Evolutionary conservation across 1,140 invertebrate genomes (phyloP).

Genomic region (Cyclargus thomasi): DNA sequence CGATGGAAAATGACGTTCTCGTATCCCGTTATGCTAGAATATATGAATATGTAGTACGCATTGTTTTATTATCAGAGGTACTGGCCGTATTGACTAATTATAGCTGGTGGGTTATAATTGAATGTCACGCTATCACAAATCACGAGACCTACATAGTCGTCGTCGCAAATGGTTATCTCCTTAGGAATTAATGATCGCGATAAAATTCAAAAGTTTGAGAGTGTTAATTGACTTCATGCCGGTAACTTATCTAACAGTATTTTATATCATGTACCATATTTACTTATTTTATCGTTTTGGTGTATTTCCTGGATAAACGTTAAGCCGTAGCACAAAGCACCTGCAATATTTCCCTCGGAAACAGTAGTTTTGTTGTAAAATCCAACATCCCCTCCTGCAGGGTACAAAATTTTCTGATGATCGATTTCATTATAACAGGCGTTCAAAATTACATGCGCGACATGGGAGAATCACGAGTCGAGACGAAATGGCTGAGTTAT

Average conservation of each 20-base stretch:
- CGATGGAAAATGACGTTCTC: not conserved
- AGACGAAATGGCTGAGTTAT: slow-evolving; percentile 27
- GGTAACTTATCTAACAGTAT: no score
- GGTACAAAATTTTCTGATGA: not conserved
- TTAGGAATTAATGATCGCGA: not conserved
- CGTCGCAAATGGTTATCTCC: not conserved
- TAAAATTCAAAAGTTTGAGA: not conserved
- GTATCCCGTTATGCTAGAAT: slow-evolving; percentile 1
- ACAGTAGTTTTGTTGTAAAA: not conserved
- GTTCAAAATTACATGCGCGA: not conserved
- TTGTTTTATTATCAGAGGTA: slow-evolving; percentile 9
- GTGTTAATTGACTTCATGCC: not conserved
- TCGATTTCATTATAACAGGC: not conserved
- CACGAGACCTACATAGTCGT: not conserved
- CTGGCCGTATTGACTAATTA: slow-evolving; percentile 13
- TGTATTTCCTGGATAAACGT: not conserved
- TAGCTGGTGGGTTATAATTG: not conserved
- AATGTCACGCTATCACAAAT: slow-evolving; percentile 1
- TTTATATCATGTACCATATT: no score
- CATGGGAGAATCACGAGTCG: not conserved
- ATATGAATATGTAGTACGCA: slow-evolving; percentile 1
- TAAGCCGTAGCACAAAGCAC: not conserved
- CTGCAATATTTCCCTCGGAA: not conserved
- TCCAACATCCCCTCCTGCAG: no score
- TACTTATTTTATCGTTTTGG: not conserved